These are phyloP conservation scores for Lipophrys pholis DNA, from an alignment of 2,113 vertebrate genomes.

Conservation along the genomic window DNA sequence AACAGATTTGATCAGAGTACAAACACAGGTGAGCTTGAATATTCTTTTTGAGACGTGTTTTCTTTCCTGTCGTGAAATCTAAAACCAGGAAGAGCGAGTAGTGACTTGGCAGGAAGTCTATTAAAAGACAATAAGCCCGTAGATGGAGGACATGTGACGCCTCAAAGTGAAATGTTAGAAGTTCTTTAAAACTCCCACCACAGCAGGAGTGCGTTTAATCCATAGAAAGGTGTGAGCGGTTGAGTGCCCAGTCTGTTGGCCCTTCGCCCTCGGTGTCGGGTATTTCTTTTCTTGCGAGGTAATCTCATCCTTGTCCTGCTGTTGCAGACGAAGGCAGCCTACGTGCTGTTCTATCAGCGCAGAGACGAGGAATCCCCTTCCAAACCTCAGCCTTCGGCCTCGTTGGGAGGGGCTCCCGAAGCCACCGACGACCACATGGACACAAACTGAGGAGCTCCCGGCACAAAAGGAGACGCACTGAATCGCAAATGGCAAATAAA, in stretches of 20 bases:
- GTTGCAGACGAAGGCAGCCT: slow-evolving; percentile 93
- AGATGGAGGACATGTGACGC: too few species aligned
- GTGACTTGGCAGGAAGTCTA: too few species aligned
- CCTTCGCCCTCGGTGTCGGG: slow-evolving; percentile 17
- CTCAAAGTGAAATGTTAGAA: too few species aligned
- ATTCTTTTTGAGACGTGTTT: too few species aligned
- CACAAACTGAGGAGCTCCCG: slow-evolving; percentile 88
- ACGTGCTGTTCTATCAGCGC: slow-evolving; percentile 96
- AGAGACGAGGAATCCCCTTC: slow-evolving; percentile 83
- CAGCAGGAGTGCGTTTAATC: too few species aligned
- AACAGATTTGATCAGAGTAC: too few species aligned
- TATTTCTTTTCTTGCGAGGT: slow-evolving; percentile 44
- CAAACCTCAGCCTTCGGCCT: slow-evolving; percentile 78
- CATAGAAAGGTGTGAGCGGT: too few species aligned
- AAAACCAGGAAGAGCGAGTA: too few species aligned
- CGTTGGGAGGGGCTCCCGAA: slow-evolving; percentile 77
- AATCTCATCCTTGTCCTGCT: slow-evolving; percentile 33
- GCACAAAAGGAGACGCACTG: slow-evolving; percentile 66
- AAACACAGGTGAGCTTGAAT: too few species aligned
- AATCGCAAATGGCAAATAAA: slow-evolving; percentile 67
- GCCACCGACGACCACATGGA: slow-evolving; percentile 92
- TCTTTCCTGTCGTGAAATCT: too few species aligned
- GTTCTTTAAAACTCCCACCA: too few species aligned
- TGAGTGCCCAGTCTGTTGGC: background rate
- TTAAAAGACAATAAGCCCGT: too few species aligned